These are phyloP conservation scores for Caenorhabditis remanei DNA, from an alignment of 1,140 invertebrate species.

Conservation along the genomic window DNA sequence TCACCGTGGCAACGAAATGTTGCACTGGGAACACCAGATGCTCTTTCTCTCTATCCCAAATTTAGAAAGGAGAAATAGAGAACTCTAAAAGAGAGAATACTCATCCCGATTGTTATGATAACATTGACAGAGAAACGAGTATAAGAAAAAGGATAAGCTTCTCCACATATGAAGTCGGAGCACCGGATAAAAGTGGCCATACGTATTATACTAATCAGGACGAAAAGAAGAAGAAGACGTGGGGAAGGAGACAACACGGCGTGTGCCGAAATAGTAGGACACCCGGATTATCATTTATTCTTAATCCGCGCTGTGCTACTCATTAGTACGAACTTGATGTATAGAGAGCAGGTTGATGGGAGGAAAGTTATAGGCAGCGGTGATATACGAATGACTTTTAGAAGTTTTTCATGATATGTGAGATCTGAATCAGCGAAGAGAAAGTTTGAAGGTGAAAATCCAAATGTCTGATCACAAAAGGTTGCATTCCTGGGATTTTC, in stretches of 20 bases:
- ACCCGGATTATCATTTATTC: background rate
- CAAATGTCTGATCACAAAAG: too few species aligned
- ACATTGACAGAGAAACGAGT: background rate
- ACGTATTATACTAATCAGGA: background rate
- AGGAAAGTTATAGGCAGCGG: too few species aligned
- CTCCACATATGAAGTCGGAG: background rate
- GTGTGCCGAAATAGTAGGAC: background rate
- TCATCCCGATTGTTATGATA: too few species aligned
- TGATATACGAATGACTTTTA: too few species aligned
- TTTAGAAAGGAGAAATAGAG: background rate
- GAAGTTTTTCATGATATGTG: too few species aligned
- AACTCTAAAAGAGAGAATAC: background rate
- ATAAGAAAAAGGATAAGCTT: background rate
- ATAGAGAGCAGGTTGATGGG: too few species aligned
- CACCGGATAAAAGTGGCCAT: background rate
- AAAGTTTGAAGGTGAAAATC: too few species aligned
- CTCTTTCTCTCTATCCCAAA: too few species aligned
- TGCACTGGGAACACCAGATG: background rate
- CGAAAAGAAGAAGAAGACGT: background rate
- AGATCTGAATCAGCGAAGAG: too few species aligned
- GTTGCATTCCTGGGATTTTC: too few species aligned
- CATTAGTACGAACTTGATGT: background rate
- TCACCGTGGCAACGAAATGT: background rate
- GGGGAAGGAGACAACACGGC: background rate
- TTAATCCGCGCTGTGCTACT: background rate